Percentiles rank a stretch among this genome's conserved stretches.
phyloP scores from a whole-genome alignment of 2,113 vertebrate genomes.

The Gnathonemus echidnorhynchus region DNA sequence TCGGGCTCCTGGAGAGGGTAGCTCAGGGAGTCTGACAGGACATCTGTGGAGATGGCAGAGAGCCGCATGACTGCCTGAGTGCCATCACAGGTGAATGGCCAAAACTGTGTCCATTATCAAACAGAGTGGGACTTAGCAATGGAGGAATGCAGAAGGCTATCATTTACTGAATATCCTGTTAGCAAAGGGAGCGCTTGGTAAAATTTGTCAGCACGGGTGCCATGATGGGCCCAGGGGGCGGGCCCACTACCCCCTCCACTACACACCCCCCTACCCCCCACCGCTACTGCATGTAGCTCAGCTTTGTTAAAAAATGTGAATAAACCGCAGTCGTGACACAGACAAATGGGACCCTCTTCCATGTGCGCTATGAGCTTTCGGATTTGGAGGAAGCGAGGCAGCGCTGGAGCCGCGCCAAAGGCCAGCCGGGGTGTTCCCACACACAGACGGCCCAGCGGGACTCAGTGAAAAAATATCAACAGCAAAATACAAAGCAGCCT shows the following conservation, averaged over 20 bases:
- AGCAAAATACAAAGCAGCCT: conserved; percentile 31
- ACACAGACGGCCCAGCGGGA: conserved; percentile 40
- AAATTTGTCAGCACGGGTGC: background rate
- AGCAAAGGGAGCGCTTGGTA: background rate
- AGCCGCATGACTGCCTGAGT: no score
- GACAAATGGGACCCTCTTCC: background rate
- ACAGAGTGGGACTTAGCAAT: background rate
- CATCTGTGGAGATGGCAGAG: conserved; percentile 55
- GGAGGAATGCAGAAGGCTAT: background rate
- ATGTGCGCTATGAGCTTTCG: background rate
- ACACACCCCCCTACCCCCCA: background rate
- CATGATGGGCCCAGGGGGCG: background rate
- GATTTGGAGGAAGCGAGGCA: background rate
- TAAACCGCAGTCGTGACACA: background rate
- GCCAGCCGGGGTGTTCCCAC: background rate
- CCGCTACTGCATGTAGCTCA: background rate
- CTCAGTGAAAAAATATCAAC: conserved; percentile 33
- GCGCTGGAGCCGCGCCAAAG: background rate
- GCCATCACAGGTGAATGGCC: background rate
- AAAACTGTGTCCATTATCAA: background rate
- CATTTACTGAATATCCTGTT: background rate
- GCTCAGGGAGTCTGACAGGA: conserved; percentile 74
- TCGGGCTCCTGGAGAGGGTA: conserved; percentile 74
- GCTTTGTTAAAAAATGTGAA: background rate
- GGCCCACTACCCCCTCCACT: no score